phyloP scores from a whole-genome alignment of 2,797 vertebrate species.

The Fringilla coelebs region DNA sequence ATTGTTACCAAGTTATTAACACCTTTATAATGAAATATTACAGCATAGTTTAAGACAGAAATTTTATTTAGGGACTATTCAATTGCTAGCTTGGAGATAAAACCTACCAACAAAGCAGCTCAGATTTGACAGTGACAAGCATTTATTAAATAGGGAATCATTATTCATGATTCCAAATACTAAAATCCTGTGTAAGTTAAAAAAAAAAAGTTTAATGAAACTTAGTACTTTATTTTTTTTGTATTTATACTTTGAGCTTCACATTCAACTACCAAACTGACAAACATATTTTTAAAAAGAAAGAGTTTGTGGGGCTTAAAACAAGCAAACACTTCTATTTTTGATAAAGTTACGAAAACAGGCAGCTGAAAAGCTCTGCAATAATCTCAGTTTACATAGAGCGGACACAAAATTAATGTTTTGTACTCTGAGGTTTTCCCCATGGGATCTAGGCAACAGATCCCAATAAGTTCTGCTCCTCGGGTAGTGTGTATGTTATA shows the following conservation, averaged over 20 bases:
- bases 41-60: neutral
- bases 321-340: neutral
- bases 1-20: neutral
- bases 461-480: neutral
- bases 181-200: neutral
- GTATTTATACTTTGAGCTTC: neutral
- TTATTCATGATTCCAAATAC: neutral
- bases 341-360: neutral
- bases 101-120: neutral
- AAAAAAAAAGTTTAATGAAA: neutral
- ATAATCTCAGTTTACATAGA: neutral
- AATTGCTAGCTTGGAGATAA: neutral
- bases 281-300: neutral
- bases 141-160: neutral
- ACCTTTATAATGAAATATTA: neutral
- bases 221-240: neutral
- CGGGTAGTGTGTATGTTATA: neutral
- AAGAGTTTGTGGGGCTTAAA: neutral
- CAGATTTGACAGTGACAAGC: neutral
- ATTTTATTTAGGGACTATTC: neutral
- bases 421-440: neutral
- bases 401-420: conserved; percentile 5
- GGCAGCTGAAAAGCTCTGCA: neutral
- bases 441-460: conserved; percentile 23
- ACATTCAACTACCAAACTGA: neutral